Base-by-base conservation (phyloP, 2,113 vertebrate species). In the Glaucidium brasilianum region DNA sequence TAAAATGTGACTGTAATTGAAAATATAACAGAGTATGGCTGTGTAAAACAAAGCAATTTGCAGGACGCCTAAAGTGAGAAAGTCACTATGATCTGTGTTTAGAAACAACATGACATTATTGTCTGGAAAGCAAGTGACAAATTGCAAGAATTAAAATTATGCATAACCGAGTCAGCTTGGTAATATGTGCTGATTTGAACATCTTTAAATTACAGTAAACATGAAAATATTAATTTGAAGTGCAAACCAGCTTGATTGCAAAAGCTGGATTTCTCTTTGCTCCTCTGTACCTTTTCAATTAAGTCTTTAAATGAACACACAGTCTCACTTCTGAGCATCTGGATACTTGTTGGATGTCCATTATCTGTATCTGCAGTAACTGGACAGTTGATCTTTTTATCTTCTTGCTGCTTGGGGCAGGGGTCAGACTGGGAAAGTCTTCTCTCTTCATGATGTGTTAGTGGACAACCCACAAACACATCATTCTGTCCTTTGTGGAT, bases 1-100 rank as follows among this genome's bases (percentile, higher is more conserved):
- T 56, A 80, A 94, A 95, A 94, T 85, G 85, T 82, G 78, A 85
- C 92, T 95, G 59, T 95, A 95, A 96, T 95, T 96, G 91, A 93
- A 95, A 77, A 80, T 77, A 66, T 58, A 77, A 89, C 85, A 82
- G 86, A 82, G 75, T 67, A 76, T 13, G 58, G 39, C 67, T 87
- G 63, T 83, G 84, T 93, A 91, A 94, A 97, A 94, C 95, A 96
- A 95, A 95, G 84, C 94, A 90, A 95, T 94, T 95, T 96, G 87
- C 74, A 82, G 87, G 89, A 96, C 9, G 7, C 49, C 22, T 88
- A 78, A 96, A 87, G 81, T 95, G 94, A 94, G 92, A 94, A 89
- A 97, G 83, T 78, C 66, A 23, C 92, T 43, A 3, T 55, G 78
- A 88, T 90, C 59, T 0, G 0, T 92, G 89, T 91, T 96, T 95